Conservation (phyloP, 1,140 invertebrate species). For the Daktulosphaira vitifoliae region DNA sequence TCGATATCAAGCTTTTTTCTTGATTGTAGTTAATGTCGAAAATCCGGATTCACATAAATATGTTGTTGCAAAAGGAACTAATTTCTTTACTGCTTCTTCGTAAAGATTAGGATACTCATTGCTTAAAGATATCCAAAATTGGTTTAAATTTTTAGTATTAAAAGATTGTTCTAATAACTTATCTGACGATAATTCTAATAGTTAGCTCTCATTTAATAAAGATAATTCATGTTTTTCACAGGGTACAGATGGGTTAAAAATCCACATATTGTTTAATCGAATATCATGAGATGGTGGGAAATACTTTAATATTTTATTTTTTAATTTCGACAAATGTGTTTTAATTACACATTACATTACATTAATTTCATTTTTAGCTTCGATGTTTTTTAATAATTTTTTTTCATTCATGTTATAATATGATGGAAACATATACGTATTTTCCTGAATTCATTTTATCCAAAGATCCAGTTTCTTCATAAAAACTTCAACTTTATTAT, state of each 20-base stretch:
- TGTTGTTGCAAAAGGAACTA: not conserved
- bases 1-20: not conserved
- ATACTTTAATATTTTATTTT: not conserved
- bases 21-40: not conserved
- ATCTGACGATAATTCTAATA: not conserved
- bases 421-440: not conserved
- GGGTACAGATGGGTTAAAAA: too few species aligned
- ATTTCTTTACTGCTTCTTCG: not conserved
- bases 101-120: too few species aligned
- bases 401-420: not conserved
- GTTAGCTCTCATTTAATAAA: too few species aligned
- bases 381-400: not conserved
- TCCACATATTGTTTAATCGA: not conserved
- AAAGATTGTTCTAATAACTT: not conserved
- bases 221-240: too few species aligned
- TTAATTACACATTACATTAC: not conserved
- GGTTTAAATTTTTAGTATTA: not conserved
- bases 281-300: not conserved
- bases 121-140: constrained; percentile 1
- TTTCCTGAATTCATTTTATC: not conserved
- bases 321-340: not conserved
- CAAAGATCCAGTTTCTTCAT: not conserved
- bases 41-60: not conserved
- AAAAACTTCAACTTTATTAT: not conserved
- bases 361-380: not conserved